phyloP scores from a whole-genome alignment of 2,888 invertebrate species.

The Tanypteryx hageni region DNA sequence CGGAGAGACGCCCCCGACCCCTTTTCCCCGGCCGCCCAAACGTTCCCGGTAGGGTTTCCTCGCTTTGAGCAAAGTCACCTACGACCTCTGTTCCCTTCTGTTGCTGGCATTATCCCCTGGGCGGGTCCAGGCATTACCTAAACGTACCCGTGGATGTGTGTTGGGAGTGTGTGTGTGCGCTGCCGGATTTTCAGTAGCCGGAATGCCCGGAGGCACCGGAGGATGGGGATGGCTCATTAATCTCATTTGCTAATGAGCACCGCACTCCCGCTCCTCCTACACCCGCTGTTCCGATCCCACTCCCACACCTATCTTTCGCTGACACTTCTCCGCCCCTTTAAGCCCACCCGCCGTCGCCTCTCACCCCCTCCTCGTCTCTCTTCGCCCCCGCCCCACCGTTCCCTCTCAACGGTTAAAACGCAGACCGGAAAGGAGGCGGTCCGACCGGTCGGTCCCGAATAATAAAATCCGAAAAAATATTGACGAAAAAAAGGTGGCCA shows the following conservation, averaged over 20 bases:
- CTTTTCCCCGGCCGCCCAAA: neutral
- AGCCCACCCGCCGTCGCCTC: too few relatives aligned
- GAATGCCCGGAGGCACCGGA: neutral
- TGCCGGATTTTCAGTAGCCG: constrained; percentile 14
- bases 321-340: neutral
- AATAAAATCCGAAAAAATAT: too few relatives aligned
- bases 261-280: neutral
- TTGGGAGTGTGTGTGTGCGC: neutral
- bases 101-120: constrained; percentile 19
- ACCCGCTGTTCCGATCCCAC: neutral
- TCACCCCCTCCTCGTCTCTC: neutral
- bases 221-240: constrained; percentile 31
- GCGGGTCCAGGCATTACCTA: constrained; percentile 1
- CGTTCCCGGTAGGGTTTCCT: neutral
- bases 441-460: too few relatives aligned
- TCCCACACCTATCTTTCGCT: neutral
- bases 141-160: neutral
- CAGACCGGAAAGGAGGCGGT: too few relatives aligned
- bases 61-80: neutral
- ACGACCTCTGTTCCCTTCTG: constrained; percentile 25
- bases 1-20: neutral
- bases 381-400: neutral
- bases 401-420: neutral
- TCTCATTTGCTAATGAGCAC: constrained; percentile 60
- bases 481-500: too few relatives aligned